Percentiles rank a stretch among this genome's conserved stretches.
Evolutionary conservation across 2,888 invertebrate species (phyloP).

Genomic region (Stenchaetothrips biformis): DNA sequence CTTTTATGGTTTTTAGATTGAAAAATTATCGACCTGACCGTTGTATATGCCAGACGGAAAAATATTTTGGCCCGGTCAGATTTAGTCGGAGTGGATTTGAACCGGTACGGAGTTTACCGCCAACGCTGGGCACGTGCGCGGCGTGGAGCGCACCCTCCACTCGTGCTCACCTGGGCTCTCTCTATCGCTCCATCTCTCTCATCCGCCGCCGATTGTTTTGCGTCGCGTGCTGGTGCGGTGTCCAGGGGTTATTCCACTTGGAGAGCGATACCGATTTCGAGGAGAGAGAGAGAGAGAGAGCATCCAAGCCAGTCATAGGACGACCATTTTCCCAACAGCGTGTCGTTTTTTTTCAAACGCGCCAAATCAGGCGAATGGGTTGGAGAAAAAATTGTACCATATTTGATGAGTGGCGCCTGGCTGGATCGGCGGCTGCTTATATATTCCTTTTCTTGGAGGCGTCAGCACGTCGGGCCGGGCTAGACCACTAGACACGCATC

Average conservation of each 20-base stretch:
- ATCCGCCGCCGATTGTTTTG: not conserved
- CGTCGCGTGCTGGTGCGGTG: not conserved
- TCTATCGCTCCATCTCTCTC: not conserved
- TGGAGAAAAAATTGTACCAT: not conserved
- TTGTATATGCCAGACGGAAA: not conserved
- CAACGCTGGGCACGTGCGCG: no score
- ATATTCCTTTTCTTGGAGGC: not conserved
- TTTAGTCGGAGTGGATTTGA: no score
- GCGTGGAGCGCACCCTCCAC: not conserved
- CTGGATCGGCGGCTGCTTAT: not conserved
- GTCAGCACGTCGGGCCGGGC: not conserved
- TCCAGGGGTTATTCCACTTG: not conserved
- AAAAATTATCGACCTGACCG: not conserved
- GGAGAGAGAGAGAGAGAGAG: not conserved
- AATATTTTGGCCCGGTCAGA: not conserved
- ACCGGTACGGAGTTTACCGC: no score
- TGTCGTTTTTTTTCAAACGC: not conserved
- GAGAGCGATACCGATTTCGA: not conserved
- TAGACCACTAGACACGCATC: not conserved
- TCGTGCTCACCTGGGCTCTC: not conserved
- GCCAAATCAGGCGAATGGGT: not conserved
- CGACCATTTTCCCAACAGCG: no score
- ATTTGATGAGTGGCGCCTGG: not conserved
- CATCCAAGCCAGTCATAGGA: no score
- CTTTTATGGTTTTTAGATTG: no score